A percentile compares a stretch with the other conserved stretches of the same genome.
Evolutionary conservation across 2,888 invertebrate genomes (phyloP).

Genomic region (Hirtodrosophila trivittata): DNA sequence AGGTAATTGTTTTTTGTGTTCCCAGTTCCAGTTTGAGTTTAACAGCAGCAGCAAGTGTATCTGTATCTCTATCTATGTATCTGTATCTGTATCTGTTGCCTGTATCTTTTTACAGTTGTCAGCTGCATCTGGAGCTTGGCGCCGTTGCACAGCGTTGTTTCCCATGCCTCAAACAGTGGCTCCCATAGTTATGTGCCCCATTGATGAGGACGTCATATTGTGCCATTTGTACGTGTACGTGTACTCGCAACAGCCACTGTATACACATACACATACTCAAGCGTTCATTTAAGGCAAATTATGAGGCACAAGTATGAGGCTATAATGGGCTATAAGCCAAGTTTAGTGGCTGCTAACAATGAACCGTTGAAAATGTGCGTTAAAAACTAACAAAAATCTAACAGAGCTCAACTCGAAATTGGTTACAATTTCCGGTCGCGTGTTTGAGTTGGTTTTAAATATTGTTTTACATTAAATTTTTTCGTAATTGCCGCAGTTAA

Average conservation of each 20-base stretch:
- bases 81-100: constrained; percentile 12
- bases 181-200: no score
- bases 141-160: constrained; percentile 33
- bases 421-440: constrained; percentile 81
- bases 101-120: constrained; percentile 5
- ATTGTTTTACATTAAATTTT: constrained; percentile 71
- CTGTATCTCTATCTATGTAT: constrained; percentile 7
- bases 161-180: constrained; percentile 30
- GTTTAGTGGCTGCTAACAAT: constrained; percentile 25
- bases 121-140: constrained; percentile 24
- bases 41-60: constrained; percentile 7
- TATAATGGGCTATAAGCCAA: constrained; percentile 31
- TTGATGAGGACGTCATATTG: constrained; percentile 37
- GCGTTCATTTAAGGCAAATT: constrained; percentile 72
- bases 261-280: constrained; percentile 3
- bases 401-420: constrained; percentile 53
- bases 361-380: constrained; percentile 35
- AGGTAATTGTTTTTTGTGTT: constrained; percentile 35
- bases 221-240: constrained; percentile 47
- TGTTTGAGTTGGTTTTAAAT: constrained; percentile 46
- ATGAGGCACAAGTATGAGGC: constrained; percentile 7
- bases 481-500: constrained; percentile 71
- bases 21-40: constrained; percentile 1
- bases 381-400: constrained; percentile 37
- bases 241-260: no score